These are phyloP conservation scores for Tridacna gigas DNA, from an alignment of 2,888 invertebrate genomes.

Conservation along the genomic window DNA sequence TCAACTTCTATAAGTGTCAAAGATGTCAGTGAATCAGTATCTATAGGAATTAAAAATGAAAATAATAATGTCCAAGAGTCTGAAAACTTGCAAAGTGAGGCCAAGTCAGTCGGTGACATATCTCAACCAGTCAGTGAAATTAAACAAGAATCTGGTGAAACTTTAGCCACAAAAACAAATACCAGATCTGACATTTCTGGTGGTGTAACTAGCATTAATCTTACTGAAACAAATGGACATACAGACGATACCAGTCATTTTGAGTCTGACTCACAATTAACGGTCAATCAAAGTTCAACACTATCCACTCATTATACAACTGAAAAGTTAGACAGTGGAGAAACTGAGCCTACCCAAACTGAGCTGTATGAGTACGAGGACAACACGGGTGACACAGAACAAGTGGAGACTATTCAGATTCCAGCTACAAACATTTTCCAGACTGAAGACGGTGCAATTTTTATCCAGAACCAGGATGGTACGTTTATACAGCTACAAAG, in stretches of 20 bases:
- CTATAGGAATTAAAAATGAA: no score
- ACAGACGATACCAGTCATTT: neutral
- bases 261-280: slow-evolving; percentile 4
- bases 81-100: no score
- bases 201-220: slow-evolving; percentile 36
- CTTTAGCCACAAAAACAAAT: no score
- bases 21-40: no score
- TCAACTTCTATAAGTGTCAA: no score
- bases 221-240: slow-evolving; percentile 23
- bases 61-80: no score
- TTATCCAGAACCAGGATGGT: slow-evolving; percentile 83
- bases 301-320: no score
- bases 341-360: slow-evolving; percentile 1
- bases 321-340: neutral
- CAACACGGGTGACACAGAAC: slow-evolving; percentile 5
- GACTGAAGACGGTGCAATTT: slow-evolving; percentile 80
- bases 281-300: neutral
- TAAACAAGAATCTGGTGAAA: no score
- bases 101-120: no score
- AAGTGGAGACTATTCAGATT: slow-evolving; percentile 50
- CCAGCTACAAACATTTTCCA: slow-evolving; percentile 77
- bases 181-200: neutral
- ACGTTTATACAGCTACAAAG: slow-evolving; percentile 82
- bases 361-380: slow-evolving; percentile 9
- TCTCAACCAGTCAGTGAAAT: no score